Base-by-base conservation (phyloP, 2,113 vertebrate species). In the Bettongia penicillata region DNA sequence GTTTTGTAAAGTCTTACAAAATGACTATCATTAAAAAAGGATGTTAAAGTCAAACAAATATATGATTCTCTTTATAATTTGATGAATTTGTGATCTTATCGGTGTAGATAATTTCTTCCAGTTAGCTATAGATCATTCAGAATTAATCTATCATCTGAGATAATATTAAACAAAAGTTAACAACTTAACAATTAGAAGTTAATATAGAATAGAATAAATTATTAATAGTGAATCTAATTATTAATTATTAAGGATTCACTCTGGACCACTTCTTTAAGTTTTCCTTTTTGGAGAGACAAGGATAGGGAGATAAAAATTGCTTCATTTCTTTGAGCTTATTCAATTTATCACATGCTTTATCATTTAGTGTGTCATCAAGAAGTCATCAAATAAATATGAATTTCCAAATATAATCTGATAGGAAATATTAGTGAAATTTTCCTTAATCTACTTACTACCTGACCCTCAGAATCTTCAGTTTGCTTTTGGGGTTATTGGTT, bases 1-100 rank as follows among this genome's bases (percentile, higher is more conserved):
- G 16, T 91, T 93, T 93, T 93, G 48, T 25, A 84, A 89, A 53
- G 14, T 84, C 48, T 96, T 94, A 10, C 37, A 37, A 77, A 77
- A 77, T 51, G 90, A 89, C 4, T 94, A 61, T 49, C 14, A 5
- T 11, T 51, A 89, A 93, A 52, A 28, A 47, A 91, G 24, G 26
- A 92, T 37, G 90, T 91, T 92, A 68, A 97, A 89, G 89, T 51
- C 28, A 48, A 55, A 43, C 28, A 94, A 53, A 90, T 47, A 0
- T 4, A 51, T 94, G 37, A 22, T 93, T 90, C 48, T 90, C 16
- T 43, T 43, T 19, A n/a, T 77, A n/a, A 37, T 77, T n/a, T 77
- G 14, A 77, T 77, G 61, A 77, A 37, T 16, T 28, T 37, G 14
- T 68, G 12, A 28, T 37, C 68, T 84, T 43, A 43, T 43, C 43